Base-by-base conservation (phyloP, 2,888 invertebrate genomes). In the Drosophila neoperkinsi region DNA sequence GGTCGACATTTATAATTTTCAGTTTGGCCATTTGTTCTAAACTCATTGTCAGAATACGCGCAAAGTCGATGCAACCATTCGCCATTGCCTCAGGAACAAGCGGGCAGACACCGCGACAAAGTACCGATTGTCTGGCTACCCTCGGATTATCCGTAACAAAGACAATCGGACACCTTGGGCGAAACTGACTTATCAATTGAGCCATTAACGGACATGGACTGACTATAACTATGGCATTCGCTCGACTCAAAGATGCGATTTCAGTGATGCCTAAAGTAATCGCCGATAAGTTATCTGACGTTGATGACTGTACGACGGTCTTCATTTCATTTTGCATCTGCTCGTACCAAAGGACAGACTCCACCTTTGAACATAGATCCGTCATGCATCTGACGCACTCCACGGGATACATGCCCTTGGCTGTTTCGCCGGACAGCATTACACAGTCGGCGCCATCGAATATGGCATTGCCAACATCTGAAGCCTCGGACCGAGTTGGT, bases 381-480 rank as follows among this genome's bases (percentile, higher is more conserved):
- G 97, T 97, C 98, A 98, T 98, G 55, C 96, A 97, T 31, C 95
- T 94, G 1, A 97, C 97, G 79, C 98, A 96, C 91, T 98, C 98
- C 77, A 98, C 92, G 0, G 99, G 99, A 93, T 98, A 99, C 84
- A 97, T 96, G 38, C 99, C 99, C 94, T 99, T 99, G 63, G 99
- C 99, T 0, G 99, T 99, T 94, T 99, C 99, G 9, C 99, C 99
- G 0, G 98, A 98, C 91, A 99, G 94, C 99, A 99, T 99, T 33
- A 99, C 98, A 93, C 99, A 99, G 93, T 99, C 99, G 11, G 98
- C 98, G 4, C 99, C 99, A 93, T 99, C 99, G 51, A 99, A 94
- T 84, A 99, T 96, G 2, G 99, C 99, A 94, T 99, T 99, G 61
- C 99, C 99, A 0, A 99, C 99, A 93, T 99, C 99, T 0, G 98